Base-by-base conservation (phyloP, 1,140 invertebrate species). In the Drosophila pruinosa region DNA sequence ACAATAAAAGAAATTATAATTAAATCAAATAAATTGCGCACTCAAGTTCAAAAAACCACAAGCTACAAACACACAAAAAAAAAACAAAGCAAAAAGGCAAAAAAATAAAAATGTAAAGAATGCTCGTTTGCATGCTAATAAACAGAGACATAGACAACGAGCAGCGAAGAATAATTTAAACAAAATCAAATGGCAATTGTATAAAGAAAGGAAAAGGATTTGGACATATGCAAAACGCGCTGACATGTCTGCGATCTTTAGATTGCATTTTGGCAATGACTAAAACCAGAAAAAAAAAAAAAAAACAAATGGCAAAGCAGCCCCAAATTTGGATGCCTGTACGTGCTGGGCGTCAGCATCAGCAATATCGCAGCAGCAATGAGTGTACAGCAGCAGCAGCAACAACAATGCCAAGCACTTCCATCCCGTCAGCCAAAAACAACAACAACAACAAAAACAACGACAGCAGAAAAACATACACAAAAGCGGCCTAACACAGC, bases 401-500 rank as follows among this genome's bases (percentile, higher is more conserved):
- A 54, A 48, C 65, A 73, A 78, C 58, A 64, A 64, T 65, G 28
- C 41, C 34, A 34, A 64, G 52, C 43, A 57, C 68, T 64, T 48
- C 61, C 59, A 71, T 64, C 59, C 17, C 61, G 45, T 15, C 47
- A 61, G 15, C 26, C 38, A 62, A 41, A 43, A 52, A 64, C 64
- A 72, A 47, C 61, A 78, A 72, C 69, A 61, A 62, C 7, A 50
- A 24, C 17, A 54, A 48, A 43, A 73, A 52, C 15, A 45, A 59
- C 41, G 36, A 28, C 26, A 14, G 21, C 28, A 28, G n/a, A 43
- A n/a, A 53, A 26, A 31, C 45, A 75, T 53, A 83, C 61, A 85
- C 72, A 85, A 73, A 85, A 77, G 77, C 81, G 78, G 82, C 81
- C 81, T 81, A 88, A 86, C 81, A 86, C 81, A 88, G 81, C 63